A percentile compares a stretch with the other conserved stretches of the same genome.
phyloP scores from a whole-genome alignment of 2,113 vertebrate species.

The Neodontobutis hainanensis region DNA sequence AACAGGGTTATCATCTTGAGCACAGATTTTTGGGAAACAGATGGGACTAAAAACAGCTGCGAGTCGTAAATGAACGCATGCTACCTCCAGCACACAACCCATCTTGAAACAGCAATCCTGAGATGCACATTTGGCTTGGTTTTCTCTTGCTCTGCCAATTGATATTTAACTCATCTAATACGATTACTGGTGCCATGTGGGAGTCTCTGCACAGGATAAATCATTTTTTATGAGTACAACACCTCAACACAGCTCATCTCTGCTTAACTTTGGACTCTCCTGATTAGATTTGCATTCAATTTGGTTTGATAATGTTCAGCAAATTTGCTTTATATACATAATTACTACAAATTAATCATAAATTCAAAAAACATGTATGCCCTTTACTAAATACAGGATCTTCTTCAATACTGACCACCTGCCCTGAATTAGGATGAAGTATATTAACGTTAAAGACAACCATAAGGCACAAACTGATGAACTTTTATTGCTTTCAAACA shows the following conservation, averaged over 20 bases:
- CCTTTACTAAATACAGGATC: too few relatives aligned
- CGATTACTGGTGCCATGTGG: slow-evolving; percentile 8
- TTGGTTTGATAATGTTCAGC: slow-evolving; percentile 23
- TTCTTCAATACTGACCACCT: too few relatives aligned
- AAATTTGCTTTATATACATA: slow-evolving; percentile 4
- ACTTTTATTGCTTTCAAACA: too few relatives aligned
- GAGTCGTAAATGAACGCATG: slow-evolving; percentile 30
- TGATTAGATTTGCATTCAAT: slow-evolving; percentile 25
- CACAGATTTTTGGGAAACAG: slow-evolving; percentile 2
- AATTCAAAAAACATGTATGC: too few relatives aligned
- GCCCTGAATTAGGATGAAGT: too few relatives aligned
- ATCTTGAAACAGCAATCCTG: slow-evolving; percentile 10
- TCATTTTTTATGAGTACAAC: slow-evolving; percentile 14
- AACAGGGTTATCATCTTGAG: slow-evolving; percentile 7
- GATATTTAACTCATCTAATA: slow-evolving; percentile 27
- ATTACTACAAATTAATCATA: too few relatives aligned
- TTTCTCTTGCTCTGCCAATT: slow-evolving; percentile 12
- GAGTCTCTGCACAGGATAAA: slow-evolving; percentile 1
- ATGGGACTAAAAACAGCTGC: slow-evolving; percentile 18
- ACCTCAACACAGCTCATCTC: slow-evolving; percentile 28
- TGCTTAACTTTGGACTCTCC: slow-evolving; percentile 13
- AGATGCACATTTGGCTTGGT: slow-evolving; percentile 14
- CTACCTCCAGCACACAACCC: slow-evolving; percentile 15
- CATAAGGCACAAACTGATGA: too few relatives aligned
- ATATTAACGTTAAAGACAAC: too few relatives aligned